Base-by-base conservation (phyloP, 2,888 invertebrate species). In the Listrodromus nycthemerus region DNA sequence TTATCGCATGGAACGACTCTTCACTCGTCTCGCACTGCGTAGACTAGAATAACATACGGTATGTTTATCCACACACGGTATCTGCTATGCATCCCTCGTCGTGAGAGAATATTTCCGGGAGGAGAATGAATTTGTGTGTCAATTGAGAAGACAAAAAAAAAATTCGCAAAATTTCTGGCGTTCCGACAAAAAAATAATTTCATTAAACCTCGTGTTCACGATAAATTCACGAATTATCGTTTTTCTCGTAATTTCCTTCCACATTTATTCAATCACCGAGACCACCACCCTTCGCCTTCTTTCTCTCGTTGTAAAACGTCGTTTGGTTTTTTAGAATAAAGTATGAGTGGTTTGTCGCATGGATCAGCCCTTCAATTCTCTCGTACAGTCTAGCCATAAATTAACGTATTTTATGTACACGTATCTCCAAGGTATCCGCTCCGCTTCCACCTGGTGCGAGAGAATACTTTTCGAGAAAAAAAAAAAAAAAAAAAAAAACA, bases 1-100 rank as follows among this genome's bases (percentile, higher is more conserved):
- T 65, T 65, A 67, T 74, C 67, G 82, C 76, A 78, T 82, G 63
- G 63, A 76, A 78, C 61, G 52, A 50, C 65, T 75, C 65, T 75
- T 48, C 33, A 65, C 63, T 75, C 63, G 24, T 75, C 45, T 65
- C 52, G 50, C 65, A 65, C 21, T 73, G n/a, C 27, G 58, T 58
- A 58, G 55, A 58, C 55, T 58, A 58, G 30, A 27, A 58, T 41
- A 41, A 41, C 41, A 13, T 41, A 58, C 21, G 27, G n/a, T 30
- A 19, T 48, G 19, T 69, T 50, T 19, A 33, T 33, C 48, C 33
- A 63, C 37, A 63, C 37, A 48, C 33, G 48, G 16, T 21, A 7
- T 13, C 16, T 50, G 19, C 30, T 74, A 21, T 45, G 27, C 24
- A 50, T 33, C 21, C 13, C 69, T 4, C 52, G 50, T 27, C 30